These are phyloP conservation scores for Agrochola lychnidis DNA, from an alignment of 2,888 invertebrate genomes.

Conservation along the genomic window DNA sequence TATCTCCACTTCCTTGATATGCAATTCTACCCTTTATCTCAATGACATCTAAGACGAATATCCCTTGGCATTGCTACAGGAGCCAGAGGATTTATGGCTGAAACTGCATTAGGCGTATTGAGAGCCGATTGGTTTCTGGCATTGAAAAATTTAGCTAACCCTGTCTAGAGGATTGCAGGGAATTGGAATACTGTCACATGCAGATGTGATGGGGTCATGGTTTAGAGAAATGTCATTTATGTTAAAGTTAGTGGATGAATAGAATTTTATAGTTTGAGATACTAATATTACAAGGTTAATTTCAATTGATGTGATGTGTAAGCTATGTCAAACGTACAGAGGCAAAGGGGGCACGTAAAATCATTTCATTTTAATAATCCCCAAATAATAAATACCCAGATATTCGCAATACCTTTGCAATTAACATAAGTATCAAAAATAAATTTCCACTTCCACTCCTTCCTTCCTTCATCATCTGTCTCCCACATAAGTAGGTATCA, in stretches of 20 bases:
- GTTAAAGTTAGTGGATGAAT: neutral
- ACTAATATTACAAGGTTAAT: no score
- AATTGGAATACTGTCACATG: conserved; percentile 56
- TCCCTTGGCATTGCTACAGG: conserved; percentile 3
- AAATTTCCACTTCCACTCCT: neutral
- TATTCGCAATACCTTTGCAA: neutral
- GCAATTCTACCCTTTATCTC: neutral
- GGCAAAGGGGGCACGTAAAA: no score
- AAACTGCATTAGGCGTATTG: conserved; percentile 55
- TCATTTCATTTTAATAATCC: neutral
- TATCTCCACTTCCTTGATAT: neutral
- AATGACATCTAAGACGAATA: conserved; percentile 7
- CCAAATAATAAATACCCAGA: neutral
- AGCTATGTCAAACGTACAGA: no score
- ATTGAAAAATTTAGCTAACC: conserved; percentile 62
- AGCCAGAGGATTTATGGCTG: conserved; percentile 56
- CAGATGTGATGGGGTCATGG: conserved; percentile 36
- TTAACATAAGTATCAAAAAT: neutral
- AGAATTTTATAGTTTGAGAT: neutral
- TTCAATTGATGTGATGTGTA: no score
- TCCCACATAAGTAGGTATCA: neutral
- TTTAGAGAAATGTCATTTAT: neutral
- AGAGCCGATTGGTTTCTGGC: conserved; percentile 59
- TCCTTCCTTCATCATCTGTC: neutral
- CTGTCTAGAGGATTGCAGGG: conserved; percentile 39